Percentiles rank a stretch among this genome's conserved stretches.
Conservation (phyloP, 2,888 invertebrate genomes). For the Campoplex nolae region DNA sequence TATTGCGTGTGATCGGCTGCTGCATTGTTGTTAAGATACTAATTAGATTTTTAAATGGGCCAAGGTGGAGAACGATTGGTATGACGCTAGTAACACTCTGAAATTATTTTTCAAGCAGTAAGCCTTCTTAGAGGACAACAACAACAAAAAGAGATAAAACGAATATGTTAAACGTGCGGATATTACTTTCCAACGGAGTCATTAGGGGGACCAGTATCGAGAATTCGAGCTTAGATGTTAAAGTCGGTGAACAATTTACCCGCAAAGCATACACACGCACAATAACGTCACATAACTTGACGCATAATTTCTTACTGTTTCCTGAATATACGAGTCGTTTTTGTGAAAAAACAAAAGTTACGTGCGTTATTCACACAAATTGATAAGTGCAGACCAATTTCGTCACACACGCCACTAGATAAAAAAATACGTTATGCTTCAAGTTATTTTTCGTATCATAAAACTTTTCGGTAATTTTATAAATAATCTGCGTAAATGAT, state of each 20-base stretch:
- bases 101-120: conserved; percentile 5
- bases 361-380: too few species aligned
- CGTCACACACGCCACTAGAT: not conserved
- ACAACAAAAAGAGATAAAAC: not conserved
- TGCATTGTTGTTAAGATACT: conserved; percentile 58
- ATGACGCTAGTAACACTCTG: not conserved
- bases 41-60: conserved; percentile 51
- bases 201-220: conserved; percentile 65
- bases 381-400: not conserved
- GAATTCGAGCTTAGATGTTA: conserved; percentile 61
- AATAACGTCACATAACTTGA: not conserved
- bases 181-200: conserved; percentile 44
- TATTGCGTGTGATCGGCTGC: conserved; percentile 54
- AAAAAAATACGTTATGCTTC: too few species aligned
- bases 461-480: not conserved
- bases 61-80: conserved; percentile 44
- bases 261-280: not conserved
- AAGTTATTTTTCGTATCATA: too few species aligned
- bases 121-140: conserved; percentile 11
- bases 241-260: not conserved
- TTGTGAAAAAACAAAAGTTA: too few species aligned
- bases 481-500: too few species aligned
- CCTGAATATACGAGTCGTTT: too few species aligned
- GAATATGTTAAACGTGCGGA: conserved; percentile 5
- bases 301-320: too few species aligned